A percentile compares a stretch with the other conserved stretches of the same genome.
phyloP scores from a whole-genome alignment of 2,888 invertebrate species.

The Hypolimnas misippus region DNA sequence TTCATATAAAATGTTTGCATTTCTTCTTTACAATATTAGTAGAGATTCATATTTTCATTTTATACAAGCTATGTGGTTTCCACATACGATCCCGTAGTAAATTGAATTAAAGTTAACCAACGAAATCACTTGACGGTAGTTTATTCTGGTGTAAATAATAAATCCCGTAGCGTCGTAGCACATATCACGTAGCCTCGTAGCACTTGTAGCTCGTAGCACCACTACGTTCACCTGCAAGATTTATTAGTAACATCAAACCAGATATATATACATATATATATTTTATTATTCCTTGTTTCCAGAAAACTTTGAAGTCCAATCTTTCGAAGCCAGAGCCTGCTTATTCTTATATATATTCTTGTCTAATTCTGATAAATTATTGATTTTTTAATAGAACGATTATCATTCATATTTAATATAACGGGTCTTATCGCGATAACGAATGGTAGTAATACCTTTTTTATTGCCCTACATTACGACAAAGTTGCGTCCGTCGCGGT shows the following conservation, averaged over 20 bases:
- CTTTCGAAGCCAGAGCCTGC: no score
- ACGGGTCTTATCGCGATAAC: no score
- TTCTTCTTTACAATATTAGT: no score
- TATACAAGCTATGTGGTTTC: not conserved
- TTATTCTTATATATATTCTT: no score
- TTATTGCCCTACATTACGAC: no score
- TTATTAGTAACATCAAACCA: not conserved
- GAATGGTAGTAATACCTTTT: no score
- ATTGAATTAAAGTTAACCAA: not conserved
- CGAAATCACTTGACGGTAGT: slow-evolving; percentile 5
- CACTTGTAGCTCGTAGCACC: slow-evolving; percentile 11
- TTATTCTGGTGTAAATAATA: not conserved
- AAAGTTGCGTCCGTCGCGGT: no score
- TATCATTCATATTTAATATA: no score
- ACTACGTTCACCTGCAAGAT: slow-evolving; percentile 3
- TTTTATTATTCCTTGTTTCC: not conserved
- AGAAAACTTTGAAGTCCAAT: not conserved
- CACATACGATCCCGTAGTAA: not conserved
- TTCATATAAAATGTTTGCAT: no score
- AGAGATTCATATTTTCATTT: no score
- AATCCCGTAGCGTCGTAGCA: slow-evolving; percentile 4
- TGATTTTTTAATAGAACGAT: no score
- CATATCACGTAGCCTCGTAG: slow-evolving; percentile 13
- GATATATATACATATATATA: not conserved
- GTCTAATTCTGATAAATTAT: no score